phyloP scores from a whole-genome alignment of 2,113 vertebrate species.

The Morphnarchus princeps region DNA sequence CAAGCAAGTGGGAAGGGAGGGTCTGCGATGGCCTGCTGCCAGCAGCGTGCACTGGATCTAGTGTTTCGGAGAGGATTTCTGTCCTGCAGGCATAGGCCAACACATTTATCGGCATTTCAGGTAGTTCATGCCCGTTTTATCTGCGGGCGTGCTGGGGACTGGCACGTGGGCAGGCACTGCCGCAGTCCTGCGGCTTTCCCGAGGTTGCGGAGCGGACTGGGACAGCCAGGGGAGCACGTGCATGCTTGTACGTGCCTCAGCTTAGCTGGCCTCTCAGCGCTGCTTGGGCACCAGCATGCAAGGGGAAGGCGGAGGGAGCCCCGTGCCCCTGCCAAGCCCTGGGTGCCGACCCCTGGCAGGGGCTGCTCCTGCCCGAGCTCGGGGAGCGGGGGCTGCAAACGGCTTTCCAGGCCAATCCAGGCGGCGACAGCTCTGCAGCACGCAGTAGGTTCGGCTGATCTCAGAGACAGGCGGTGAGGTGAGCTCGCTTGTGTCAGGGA shows the following conservation, averaged over 20 bases:
- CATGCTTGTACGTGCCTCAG: background rate
- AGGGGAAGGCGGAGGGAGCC: background rate
- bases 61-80: background rate
- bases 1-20: too few relatives aligned
- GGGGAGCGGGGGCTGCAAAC: too few relatives aligned
- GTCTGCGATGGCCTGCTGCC: background rate
- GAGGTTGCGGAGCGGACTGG: too few relatives aligned
- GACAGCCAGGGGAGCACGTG: too few relatives aligned
- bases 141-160: background rate
- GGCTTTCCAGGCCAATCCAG: rapidly evolving
- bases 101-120: rapidly evolving
- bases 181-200: rapidly evolving
- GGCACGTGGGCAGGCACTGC: background rate
- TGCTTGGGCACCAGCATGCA: background rate
- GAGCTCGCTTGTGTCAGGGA: background rate
- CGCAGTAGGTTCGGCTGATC: background rate
- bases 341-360: rapidly evolving
- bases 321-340: background rate
- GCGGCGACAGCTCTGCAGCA: background rate
- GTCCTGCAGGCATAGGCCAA: background rate
- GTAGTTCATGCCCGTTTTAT: background rate
- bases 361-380: background rate
- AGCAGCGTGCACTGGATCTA: background rate
- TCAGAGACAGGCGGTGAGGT: background rate
- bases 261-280: rapidly evolving